Evolutionary conservation across 2,888 invertebrate species (phyloP), one percentile per base, ranked within the genome.

Genomic region (Caradrina kadenii): DNA sequence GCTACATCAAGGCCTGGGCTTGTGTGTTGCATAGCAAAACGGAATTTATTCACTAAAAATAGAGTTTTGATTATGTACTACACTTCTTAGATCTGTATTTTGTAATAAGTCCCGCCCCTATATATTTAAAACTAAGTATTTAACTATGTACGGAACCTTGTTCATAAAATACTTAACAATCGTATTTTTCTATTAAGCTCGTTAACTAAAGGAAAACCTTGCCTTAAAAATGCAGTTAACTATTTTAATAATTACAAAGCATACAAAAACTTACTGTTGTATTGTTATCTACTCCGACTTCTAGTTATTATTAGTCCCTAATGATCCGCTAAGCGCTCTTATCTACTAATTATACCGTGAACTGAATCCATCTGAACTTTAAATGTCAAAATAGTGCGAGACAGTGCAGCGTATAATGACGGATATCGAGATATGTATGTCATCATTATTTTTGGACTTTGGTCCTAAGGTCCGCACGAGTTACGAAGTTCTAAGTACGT

Each of bases 361-460:
- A 75, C 80, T 71, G 53, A 63, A 77, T 77, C 79, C 63, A 48
- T 73, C 59, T 81, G 78, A 83, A 77, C 81, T 83, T 80, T 82
- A 84, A 83, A 83, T 83, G 83, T 81, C 81, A 81, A 54, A 53
- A 68, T 62, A 66, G 53, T 69, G 61, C 54, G 72, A 58, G 67
- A 49, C 54, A 31, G 31, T 55, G 22, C 59, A 45, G 26, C 52
- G n/a, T 48, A 48, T 39, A 21, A 69, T 64, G 21, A 45, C 15
- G 15, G 35, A 58, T 54, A 63, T 59, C 45, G 13, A 26, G 21
- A 42, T 63, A 53, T 60, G 21, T 63, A 53, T 60, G 21, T 66
- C 54, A 56, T 22, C 26, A 45, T 62, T 64, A 42, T n/a, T 60
- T 63, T 52, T 66, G 48, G 39, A 72, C 26, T 54, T 56, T 58